phyloP scores from a whole-genome alignment of 2,797 vertebrate species.

The Eleutherodactylus coqui region DNA sequence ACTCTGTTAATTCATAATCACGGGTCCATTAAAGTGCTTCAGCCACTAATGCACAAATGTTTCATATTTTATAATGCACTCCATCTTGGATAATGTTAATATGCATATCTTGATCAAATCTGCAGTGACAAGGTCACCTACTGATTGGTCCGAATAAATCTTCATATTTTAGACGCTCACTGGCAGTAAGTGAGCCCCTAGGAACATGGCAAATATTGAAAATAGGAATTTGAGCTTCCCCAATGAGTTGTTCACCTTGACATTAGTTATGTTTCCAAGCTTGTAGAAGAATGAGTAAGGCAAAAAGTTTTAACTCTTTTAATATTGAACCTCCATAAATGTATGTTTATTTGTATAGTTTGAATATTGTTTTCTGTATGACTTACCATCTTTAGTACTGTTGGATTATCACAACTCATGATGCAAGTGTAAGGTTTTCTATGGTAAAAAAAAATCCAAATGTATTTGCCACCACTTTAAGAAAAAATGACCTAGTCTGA shows the following conservation, averaged over 20 bases:
- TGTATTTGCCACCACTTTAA: background rate
- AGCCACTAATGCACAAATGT: constrained; percentile 14
- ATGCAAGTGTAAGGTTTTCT: background rate
- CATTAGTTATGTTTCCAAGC: constrained; percentile 6
- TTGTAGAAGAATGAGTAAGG: background rate
- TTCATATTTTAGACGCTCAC: constrained; percentile 23
- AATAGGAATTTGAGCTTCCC: background rate
- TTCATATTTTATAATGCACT: background rate
- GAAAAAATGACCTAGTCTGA: background rate
- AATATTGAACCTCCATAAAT: background rate
- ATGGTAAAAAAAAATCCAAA: background rate
- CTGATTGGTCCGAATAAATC: constrained; percentile 49
- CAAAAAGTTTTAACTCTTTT: background rate
- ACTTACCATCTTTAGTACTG: background rate
- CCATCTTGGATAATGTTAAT: background rate
- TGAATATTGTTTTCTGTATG: background rate
- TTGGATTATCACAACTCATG: background rate
- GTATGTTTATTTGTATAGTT: background rate
- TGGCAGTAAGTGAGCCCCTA: constrained; percentile 20
- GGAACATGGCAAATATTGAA: constrained; percentile 10
- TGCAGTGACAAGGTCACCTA: constrained; percentile 34
- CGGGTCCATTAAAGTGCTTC: background rate
- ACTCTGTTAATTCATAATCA: background rate
- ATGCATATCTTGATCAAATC: constrained; percentile 37
- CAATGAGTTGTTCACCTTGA: background rate